These are phyloP conservation scores for Oedothorax gibbosus DNA, from an alignment of 1,140 invertebrate species.

Conservation along the genomic window DNA sequence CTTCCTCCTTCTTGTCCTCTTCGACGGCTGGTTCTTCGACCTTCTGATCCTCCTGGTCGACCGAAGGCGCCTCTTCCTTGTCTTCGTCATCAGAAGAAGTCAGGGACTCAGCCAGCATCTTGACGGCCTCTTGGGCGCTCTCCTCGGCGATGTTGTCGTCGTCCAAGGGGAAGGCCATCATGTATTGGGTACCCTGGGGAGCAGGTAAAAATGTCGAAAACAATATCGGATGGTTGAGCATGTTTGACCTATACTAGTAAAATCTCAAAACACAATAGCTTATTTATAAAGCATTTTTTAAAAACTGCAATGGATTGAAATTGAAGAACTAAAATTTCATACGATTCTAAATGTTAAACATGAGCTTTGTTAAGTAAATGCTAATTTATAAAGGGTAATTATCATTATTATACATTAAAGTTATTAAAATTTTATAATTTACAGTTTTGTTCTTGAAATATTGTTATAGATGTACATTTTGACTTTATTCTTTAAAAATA, in stretches of 20 bases:
- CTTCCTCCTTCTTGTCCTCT: slow-evolving; percentile 41
- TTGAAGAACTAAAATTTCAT: background rate
- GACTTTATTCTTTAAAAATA: too few relatives aligned
- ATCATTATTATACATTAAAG: too few relatives aligned
- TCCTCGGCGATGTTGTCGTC: slow-evolving; percentile 52
- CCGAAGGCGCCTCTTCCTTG: slow-evolving; percentile 18
- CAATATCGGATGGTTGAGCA: slow-evolving; percentile 50
- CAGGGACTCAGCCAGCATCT: slow-evolving; percentile 49
- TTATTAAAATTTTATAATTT: too few relatives aligned
- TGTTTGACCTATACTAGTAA: slow-evolving; percentile 35
- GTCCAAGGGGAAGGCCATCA: slow-evolving; percentile 60
- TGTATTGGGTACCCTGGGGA: slow-evolving; percentile 57
- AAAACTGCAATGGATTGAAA: background rate
- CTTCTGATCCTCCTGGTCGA: slow-evolving; percentile 6
- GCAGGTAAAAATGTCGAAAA: slow-evolving; percentile 47
- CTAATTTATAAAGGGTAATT: too few relatives aligned
- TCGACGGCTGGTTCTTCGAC: background rate
- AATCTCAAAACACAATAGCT: background rate
- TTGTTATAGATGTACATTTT: too few relatives aligned
- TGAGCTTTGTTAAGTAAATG: too few relatives aligned
- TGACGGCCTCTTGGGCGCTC: slow-evolving; percentile 51
- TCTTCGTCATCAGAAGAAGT: slow-evolving; percentile 45
- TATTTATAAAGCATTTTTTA: background rate
- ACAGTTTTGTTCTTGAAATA: too few relatives aligned
- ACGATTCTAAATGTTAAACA: too few relatives aligned